Base-by-base conservation (phyloP, 1,140 invertebrate genomes). In the Bombus haemorrhoidalis region DNA sequence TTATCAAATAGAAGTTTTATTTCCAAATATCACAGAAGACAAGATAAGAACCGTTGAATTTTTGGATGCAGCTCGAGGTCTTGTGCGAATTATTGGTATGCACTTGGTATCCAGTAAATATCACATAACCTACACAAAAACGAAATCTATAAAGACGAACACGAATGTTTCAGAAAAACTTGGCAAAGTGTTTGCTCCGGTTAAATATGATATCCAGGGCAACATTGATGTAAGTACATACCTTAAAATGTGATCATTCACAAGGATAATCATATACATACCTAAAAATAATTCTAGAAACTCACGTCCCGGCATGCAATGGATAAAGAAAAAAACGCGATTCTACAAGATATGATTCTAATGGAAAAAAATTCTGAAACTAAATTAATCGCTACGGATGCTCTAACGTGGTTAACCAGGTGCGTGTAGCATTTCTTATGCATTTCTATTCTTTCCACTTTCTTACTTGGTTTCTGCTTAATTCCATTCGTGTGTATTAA, bases 151-250 rank as follows among this genome's bases (percentile, higher is more conserved):
- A n/a, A 77, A n/a, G 5, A 39, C 43, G 12, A 34, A 68, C 34
- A n/a, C 59, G 59, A 80, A 64, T 59, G 22, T 96, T 96, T 88
- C 94, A 97, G 97, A 97, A 91, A 96, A 96, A 92, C 96, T 97
- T 92, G 97, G 97, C 83, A 97, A 96, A 94, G 93, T 97, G 8
- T 97, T 97, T 92, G 95, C 96, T 66, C 96, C 97, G 25, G 96
- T 98, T 37, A 97, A 96, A 91, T 96, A 96, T 94, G 97, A 98
- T 90, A 97, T 98, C 96, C 96, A 96, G 93, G 96, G 96, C 90
- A 98, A 97, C 93, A 96, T 97, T 90, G 96, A 96, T 91, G 97
- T 97, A 96, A 96, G 95, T 94, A 85, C 25, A 34, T 72, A 12
- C 59, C 75, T 83, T 77, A 79, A 71, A 86, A 47, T 6, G 0